A percentile compares a stretch with the other conserved stretches of the same genome.
These are phyloP conservation scores for Papilio aristodemus DNA, from an alignment of 1,140 invertebrate species.

Conservation along the genomic window DNA sequence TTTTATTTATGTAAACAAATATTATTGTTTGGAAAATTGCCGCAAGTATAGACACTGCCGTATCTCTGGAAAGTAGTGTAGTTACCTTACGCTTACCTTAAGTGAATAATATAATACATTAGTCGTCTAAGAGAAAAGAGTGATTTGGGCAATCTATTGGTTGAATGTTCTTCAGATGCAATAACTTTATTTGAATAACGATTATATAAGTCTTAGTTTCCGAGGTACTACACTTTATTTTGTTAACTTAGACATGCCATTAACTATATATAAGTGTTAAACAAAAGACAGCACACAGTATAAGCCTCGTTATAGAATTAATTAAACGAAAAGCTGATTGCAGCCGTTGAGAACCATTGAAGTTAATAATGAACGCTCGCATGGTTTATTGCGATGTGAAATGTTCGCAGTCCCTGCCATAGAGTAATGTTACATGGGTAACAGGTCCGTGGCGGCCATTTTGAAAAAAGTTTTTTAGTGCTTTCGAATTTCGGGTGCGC, in stretches of 20 bases:
- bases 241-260: too few relatives aligned
- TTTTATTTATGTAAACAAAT: too few relatives aligned
- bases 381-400: constrained; percentile 37
- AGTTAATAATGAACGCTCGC: constrained; percentile 33
- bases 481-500: constrained; percentile 76
- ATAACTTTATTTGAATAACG: background rate
- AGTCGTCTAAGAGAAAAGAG: too few relatives aligned
- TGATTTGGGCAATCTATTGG: too few relatives aligned
- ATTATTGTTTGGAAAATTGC: too few relatives aligned
- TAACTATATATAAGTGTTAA: background rate
- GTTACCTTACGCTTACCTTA: too few relatives aligned
- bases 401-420: constrained; percentile 65
- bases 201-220: too few relatives aligned
- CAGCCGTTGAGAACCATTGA: constrained; percentile 20
- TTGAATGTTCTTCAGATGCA: background rate
- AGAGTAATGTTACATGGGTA: constrained; percentile 78
- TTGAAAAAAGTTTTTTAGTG: constrained; percentile 74
- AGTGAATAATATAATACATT: too few relatives aligned
- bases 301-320: constrained; percentile 5
- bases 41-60: too few relatives aligned
- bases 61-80: too few relatives aligned
- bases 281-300: constrained; percentile 3
- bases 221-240: too few relatives aligned
- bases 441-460: constrained; percentile 71
- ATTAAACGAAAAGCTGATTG: constrained; percentile 21